A percentile compares a stretch with the other conserved stretches of the same genome.
These are phyloP conservation scores for Trichomalopsis sarcophagae DNA, from an alignment of 1,140 invertebrate species.

Conservation along the genomic window DNA sequence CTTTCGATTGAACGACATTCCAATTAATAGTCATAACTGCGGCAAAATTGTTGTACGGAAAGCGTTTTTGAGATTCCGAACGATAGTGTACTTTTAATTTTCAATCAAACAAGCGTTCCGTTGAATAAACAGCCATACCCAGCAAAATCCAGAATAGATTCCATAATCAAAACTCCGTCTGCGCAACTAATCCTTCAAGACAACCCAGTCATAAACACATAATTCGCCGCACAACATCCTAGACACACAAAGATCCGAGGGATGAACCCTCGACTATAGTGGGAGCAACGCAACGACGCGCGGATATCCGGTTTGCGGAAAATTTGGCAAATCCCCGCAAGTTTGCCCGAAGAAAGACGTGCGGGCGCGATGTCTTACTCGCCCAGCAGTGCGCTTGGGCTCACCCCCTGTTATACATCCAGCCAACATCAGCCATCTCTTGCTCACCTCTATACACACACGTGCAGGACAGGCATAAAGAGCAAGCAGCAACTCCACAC, in stretches of 20 bases:
- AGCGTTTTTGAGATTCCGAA: neutral
- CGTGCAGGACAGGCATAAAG: constrained; percentile 6
- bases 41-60: no score
- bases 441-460: neutral
- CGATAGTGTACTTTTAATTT: no score
- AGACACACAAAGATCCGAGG: neutral
- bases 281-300: neutral
- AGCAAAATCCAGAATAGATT: neutral
- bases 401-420: neutral
- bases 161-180: neutral
- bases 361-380: constrained; percentile 6
- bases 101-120: neutral
- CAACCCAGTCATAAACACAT: constrained; percentile 11
- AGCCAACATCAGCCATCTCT: neutral
- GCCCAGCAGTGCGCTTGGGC: neutral
- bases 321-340: constrained; percentile 34
- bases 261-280: neutral
- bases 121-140: neutral
- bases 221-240: neutral
- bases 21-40: neutral
- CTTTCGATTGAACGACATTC: neutral
- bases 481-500: constrained; percentile 3
- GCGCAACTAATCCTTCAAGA: neutral
- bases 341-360: constrained; percentile 14
- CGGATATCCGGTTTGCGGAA: constrained; percentile 42